Evolutionary conservation across 2,888 invertebrate genomes (phyloP).

Genomic region (Drosophila melanosoma): DNA sequence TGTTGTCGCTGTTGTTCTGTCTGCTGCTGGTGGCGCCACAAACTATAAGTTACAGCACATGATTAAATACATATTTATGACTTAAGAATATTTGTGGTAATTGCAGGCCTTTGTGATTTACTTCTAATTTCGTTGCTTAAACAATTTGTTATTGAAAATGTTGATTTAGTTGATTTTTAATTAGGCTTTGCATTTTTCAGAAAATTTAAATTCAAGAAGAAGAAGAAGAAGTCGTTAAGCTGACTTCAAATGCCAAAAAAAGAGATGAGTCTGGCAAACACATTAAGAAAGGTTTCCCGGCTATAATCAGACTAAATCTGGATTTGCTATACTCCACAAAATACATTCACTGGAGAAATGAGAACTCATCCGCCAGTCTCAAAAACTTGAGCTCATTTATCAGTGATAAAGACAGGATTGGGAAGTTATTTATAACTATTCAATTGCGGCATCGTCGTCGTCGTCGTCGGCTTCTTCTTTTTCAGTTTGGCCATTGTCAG

Average conservation of each 20-base stretch:
- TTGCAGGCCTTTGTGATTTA: not conserved
- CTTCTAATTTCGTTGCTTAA: not conserved
- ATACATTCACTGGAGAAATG: not conserved
- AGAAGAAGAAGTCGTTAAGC: not conserved
- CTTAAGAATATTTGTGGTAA: not conserved
- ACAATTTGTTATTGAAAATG: not conserved
- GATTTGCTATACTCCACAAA: not conserved
- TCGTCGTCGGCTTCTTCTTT: not conserved
- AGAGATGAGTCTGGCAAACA: not conserved
- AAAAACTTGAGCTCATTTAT: not conserved
- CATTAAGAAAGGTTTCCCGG: not conserved
- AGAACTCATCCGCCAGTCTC: not conserved
- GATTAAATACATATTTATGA: not conserved
- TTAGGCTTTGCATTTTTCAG: not conserved
- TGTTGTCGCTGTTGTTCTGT: slow-evolving; percentile 31
- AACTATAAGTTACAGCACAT: not conserved
- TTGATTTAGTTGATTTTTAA: not conserved
- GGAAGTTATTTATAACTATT: slow-evolving; percentile 3
- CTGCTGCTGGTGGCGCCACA: slow-evolving; percentile 44
- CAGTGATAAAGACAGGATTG: not conserved
- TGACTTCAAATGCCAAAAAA: not conserved
- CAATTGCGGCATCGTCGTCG: not conserved
- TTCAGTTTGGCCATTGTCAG: slow-evolving; percentile 1
- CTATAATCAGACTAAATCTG: not conserved
- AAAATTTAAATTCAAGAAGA: not conserved